Conservation (phyloP, 2,113 vertebrate genomes). For the Microcebus griseorufus region DNA sequence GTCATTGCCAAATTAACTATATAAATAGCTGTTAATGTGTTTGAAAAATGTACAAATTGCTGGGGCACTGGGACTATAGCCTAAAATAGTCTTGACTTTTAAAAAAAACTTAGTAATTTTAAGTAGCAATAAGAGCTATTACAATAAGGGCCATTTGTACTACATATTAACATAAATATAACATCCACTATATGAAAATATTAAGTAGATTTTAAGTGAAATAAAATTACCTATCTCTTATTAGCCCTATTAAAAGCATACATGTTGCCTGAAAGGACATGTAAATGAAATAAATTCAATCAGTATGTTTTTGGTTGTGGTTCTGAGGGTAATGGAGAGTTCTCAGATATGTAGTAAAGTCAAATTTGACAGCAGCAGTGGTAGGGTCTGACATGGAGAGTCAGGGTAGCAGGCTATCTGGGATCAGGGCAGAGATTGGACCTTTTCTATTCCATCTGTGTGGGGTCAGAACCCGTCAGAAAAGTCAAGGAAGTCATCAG, state of each 20-base stretch:
- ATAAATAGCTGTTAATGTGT: conserved; percentile 60
- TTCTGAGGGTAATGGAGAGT: background rate
- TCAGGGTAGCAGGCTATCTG: background rate
- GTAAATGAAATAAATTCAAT: conserved; percentile 4
- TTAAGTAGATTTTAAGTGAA: conserved; percentile 5
- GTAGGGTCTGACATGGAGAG: background rate
- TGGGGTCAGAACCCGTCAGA: background rate
- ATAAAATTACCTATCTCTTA: conserved; percentile 2
- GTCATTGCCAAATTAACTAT: conserved; percentile 72
- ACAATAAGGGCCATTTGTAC: background rate
- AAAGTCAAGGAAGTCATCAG: background rate
- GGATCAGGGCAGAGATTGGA: background rate
- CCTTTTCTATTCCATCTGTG: background rate
- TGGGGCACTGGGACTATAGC: conserved; percentile 32
- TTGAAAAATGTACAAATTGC: conserved; percentile 58
- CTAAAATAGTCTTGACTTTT: conserved; percentile 62
- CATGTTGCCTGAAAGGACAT: background rate
- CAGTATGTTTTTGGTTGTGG: background rate
- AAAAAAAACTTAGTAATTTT: conserved; percentile 35
- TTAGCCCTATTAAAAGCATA: background rate
- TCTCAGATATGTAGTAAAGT: background rate
- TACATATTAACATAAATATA: background rate
- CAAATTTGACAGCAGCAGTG: background rate
- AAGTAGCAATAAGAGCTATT: conserved; percentile 34
- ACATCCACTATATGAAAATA: background rate